Base-by-base conservation (phyloP, 2,888 invertebrate species). In the Chrysomela aeneicollis region DNA sequence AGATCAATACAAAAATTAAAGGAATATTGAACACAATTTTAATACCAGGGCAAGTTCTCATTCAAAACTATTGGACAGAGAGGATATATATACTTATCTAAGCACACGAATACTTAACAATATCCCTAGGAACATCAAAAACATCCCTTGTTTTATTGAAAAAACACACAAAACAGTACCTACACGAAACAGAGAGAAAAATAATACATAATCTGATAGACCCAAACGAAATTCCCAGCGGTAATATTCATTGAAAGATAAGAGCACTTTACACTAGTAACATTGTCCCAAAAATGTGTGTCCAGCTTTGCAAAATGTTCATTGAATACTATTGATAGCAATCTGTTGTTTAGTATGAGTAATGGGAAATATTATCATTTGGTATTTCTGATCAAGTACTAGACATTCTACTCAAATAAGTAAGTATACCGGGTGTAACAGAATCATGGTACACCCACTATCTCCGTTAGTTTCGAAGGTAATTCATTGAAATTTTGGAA, bases 11-110 rank as follows among this genome's bases (percentile, higher is more conserved):
- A 52, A 52, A 26, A 52, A 52, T 19, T 18, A 50, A 50, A 51
- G 21, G 9, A 51, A 51, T 51, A 51, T 51, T 51, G 22, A 51
- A 18, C 51, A 51, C 52, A 52, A 52, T 5, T 52, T 26, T 30
- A 30, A n/a, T 15, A 49, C 49, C 49, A 49, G 18, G 18, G 18
- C 35, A 35, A 52, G 10, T 52, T 26, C 10, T 52, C 52, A 52
- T 52, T 21, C 30, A 30, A 52, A 52, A 52, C 52, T 30, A 52
- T 52, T 52, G 52, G 52, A 9, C 50, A 50, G 50, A 50, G 50
- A 21, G 50, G 49, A 49, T 49, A 50, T n/a, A n/a, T n/a, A n/a
- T 50, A 52, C 15, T 26, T 30, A 52, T 52, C 52, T 52, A 1
- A 30, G 52, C 52, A 52, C 30, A 21, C 22, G 30, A 52, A 52